These are phyloP conservation scores for Amiota communis DNA, from an alignment of 2,888 invertebrate genomes.

Conservation along the genomic window DNA sequence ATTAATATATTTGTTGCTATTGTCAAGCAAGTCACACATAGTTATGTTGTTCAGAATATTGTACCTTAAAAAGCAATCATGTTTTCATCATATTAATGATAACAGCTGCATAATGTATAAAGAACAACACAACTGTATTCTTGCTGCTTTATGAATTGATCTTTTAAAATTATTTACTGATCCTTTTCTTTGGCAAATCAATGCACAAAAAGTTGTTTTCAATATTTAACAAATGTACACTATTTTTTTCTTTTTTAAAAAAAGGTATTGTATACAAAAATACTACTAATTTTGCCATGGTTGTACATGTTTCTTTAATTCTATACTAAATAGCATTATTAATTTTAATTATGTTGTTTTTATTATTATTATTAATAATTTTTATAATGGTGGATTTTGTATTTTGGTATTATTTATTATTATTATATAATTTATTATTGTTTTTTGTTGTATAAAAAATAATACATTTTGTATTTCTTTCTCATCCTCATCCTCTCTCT, in stretches of 20 bases:
- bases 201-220: conserved; percentile 73
- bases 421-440: too few species aligned
- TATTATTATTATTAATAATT: conserved; percentile 40
- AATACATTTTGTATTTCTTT: too few species aligned
- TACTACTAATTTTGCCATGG: conserved; percentile 56
- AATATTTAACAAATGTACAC: conserved; percentile 70
- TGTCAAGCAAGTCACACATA: conserved; percentile 15
- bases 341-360: conserved; percentile 45
- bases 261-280: conserved; percentile 26
- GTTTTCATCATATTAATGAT: too few species aligned
- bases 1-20: conserved; percentile 24
- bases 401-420: too few species aligned
- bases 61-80: too few species aligned
- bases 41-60: neutral
- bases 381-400: neutral
- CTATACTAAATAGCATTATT: neutral
- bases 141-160: neutral
- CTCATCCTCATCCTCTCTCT: too few species aligned
- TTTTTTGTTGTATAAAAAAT: too few species aligned
- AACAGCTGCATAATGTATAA: too few species aligned
- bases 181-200: conserved; percentile 56
- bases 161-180: conserved; percentile 22
- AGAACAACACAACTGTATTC: neutral
- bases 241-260: conserved; percentile 44
- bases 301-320: conserved; percentile 4